A percentile compares a stretch with the other conserved stretches of the same genome.
Evolutionary conservation across 1,140 invertebrate species (phyloP).

Genomic region (Solen grandis): DNA sequence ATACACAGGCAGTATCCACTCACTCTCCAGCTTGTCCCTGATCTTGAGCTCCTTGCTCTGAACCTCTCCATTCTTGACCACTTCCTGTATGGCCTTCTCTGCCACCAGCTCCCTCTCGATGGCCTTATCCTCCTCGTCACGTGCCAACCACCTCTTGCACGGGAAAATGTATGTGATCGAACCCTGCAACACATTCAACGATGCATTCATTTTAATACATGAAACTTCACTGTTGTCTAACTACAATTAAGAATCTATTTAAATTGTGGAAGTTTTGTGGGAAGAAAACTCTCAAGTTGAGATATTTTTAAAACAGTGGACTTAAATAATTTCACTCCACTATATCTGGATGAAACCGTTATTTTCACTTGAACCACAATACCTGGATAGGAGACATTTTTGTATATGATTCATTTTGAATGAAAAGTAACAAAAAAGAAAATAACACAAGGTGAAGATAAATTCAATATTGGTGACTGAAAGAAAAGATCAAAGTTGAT

Average conservation of each 20-base stretch:
- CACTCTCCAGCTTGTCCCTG: conserved; percentile 75
- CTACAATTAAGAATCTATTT: no score
- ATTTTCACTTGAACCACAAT: no score
- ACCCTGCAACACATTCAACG: conserved; percentile 65
- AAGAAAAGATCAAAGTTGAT: no score
- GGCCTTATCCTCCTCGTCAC: conserved; percentile 77
- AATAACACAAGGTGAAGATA: background rate
- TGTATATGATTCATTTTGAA: background rate
- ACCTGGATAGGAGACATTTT: no score
- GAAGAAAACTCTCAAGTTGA: no score
- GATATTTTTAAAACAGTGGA: no score
- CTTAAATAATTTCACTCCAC: no score
- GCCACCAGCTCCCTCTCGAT: conserved; percentile 79
- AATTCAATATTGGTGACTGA: no score
- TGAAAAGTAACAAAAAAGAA: background rate
- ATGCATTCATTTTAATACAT: background rate
- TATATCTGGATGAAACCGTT: no score
- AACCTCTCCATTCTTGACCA: conserved; percentile 75
- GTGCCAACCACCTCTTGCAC: conserved; percentile 79
- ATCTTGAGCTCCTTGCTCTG: conserved; percentile 74
- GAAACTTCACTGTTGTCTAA: no score
- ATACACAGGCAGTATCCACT: conserved; percentile 43
- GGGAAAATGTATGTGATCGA: conserved; percentile 80
- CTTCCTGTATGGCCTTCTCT: conserved; percentile 76
- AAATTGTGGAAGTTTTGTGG: no score